A percentile compares a stretch with the other conserved stretches of the same genome.
These are phyloP conservation scores for Oxystoma pomonae DNA, from an alignment of 2,888 invertebrate species.

Conservation along the genomic window DNA sequence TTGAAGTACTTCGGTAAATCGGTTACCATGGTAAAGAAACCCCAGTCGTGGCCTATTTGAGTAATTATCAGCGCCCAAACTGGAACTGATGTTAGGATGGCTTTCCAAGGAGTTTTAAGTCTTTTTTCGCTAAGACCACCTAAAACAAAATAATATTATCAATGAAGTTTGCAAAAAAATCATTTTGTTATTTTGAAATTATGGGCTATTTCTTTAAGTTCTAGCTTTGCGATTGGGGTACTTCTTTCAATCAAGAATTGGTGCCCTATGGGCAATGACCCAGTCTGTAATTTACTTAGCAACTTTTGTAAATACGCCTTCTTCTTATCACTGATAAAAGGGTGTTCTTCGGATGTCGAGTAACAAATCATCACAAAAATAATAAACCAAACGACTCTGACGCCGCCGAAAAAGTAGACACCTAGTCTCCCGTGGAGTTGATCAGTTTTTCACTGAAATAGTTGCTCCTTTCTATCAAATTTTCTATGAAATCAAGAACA, in stretches of 20 bases:
- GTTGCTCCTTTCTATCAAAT: too few relatives aligned
- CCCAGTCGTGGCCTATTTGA: constrained; percentile 69
- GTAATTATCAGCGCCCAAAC: constrained; percentile 72
- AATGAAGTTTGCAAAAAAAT: too few relatives aligned
- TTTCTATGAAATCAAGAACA: too few relatives aligned
- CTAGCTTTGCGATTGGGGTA: too few relatives aligned
- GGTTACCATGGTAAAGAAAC: constrained; percentile 67
- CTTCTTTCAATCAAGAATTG: too few relatives aligned
- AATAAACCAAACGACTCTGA: constrained; percentile 68
- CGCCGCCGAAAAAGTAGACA: constrained; percentile 70
- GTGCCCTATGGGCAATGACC: too few relatives aligned
- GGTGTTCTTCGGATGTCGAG: constrained; percentile 65
- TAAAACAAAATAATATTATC: too few relatives aligned
- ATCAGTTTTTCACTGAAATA: constrained; percentile 66
- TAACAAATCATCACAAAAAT: constrained; percentile 49
- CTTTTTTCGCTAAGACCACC: constrained; percentile 18
- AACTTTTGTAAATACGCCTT: constrained; percentile 64
- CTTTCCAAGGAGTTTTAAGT: constrained; percentile 63
- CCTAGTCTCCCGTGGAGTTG: constrained; percentile 63
- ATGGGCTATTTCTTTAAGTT: too few relatives aligned
- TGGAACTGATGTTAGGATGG: constrained; percentile 65
- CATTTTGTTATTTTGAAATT: too few relatives aligned
- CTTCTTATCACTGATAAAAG: constrained; percentile 64
- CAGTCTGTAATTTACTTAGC: too few relatives aligned
- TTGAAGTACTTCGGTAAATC: constrained; percentile 62